phyloP scores from a whole-genome alignment of 2,888 invertebrate genomes.

The Drosophila recens region DNA sequence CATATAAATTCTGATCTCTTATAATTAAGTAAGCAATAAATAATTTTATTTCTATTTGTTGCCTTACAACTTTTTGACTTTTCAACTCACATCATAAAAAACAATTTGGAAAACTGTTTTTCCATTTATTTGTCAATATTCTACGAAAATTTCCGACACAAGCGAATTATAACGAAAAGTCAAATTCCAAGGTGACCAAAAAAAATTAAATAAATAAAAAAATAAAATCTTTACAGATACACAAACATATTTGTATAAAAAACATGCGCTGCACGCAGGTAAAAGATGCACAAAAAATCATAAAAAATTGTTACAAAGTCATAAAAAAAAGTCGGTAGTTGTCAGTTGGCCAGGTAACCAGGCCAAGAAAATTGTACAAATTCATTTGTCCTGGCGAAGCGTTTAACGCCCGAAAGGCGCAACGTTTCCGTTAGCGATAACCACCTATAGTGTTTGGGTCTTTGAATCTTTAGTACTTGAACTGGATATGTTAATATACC shows the following conservation, averaged over 20 bases:
- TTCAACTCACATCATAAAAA: constrained; percentile 32
- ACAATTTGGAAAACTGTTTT: constrained; percentile 8
- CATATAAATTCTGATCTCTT: not conserved
- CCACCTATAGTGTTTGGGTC: constrained; percentile 43
- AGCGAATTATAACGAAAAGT: constrained; percentile 77
- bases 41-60: constrained; percentile 33
- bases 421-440: constrained; percentile 70
- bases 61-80: constrained; percentile 42
- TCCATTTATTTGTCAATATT: constrained; percentile 46
- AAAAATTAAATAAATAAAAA: constrained; percentile 26
- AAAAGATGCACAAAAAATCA: constrained; percentile 72
- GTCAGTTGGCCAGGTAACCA: constrained; percentile 60
- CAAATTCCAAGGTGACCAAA: constrained; percentile 63
- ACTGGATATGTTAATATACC: constrained; percentile 17
- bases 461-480: constrained; percentile 1
- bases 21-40: constrained; percentile 12
- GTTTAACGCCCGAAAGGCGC: constrained; percentile 65
- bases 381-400: constrained; percentile 67
- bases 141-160: constrained; percentile 47
- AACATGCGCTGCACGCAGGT: constrained; percentile 44
- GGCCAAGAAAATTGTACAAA: constrained; percentile 39
- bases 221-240: constrained; percentile 32
- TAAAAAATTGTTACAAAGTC: constrained; percentile 82
- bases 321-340: constrained; percentile 64
- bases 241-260: constrained; percentile 40